Evolutionary conservation across 2,888 invertebrate genomes (phyloP).

Genomic region (Uloborus plumipes): DNA sequence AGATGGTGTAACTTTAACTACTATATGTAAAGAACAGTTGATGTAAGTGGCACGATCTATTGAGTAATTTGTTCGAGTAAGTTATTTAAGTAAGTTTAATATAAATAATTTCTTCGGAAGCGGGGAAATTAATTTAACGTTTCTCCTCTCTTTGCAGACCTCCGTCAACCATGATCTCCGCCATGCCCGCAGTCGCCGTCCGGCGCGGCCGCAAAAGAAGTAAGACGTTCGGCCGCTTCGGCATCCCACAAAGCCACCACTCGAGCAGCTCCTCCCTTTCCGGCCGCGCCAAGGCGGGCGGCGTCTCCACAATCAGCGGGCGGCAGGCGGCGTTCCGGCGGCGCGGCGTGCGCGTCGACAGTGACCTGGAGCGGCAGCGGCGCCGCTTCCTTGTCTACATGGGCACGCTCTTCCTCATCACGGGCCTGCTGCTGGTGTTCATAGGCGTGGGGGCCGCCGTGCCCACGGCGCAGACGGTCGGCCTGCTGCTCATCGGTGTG

Average conservation of each 20-base stretch:
- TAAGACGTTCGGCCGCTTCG: constrained; percentile 52
- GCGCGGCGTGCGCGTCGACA: constrained; percentile 18
- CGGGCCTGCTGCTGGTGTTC: constrained; percentile 65
- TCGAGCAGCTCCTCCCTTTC: constrained; percentile 55
- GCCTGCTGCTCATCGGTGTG: constrained; percentile 64
- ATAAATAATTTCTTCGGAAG: not conserved
- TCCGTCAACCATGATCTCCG: constrained; percentile 79
- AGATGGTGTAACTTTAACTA: too few relatives aligned
- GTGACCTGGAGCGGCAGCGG: constrained; percentile 51
- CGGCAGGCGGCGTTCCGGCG: constrained; percentile 14
- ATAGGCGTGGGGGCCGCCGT: constrained; percentile 64
- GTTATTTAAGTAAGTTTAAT: too few relatives aligned
- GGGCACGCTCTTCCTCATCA: constrained; percentile 64
- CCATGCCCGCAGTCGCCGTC: constrained; percentile 88
- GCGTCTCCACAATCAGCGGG: constrained; percentile 53
- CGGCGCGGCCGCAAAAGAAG: constrained; percentile 84
- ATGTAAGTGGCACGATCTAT: too few relatives aligned
- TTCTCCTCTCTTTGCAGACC: not conserved
- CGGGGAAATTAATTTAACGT: not conserved
- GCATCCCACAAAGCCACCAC: constrained; percentile 56
- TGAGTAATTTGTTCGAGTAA: too few relatives aligned
- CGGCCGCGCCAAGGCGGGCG: constrained; percentile 26
- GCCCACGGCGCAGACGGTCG: constrained; percentile 62
- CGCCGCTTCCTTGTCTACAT: constrained; percentile 65
- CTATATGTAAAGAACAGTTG: too few relatives aligned